Evolutionary conservation across 2,797 vertebrate species (phyloP), one percentile per base, ranked within the genome.

Genomic region (Meda fulgida): DNA sequence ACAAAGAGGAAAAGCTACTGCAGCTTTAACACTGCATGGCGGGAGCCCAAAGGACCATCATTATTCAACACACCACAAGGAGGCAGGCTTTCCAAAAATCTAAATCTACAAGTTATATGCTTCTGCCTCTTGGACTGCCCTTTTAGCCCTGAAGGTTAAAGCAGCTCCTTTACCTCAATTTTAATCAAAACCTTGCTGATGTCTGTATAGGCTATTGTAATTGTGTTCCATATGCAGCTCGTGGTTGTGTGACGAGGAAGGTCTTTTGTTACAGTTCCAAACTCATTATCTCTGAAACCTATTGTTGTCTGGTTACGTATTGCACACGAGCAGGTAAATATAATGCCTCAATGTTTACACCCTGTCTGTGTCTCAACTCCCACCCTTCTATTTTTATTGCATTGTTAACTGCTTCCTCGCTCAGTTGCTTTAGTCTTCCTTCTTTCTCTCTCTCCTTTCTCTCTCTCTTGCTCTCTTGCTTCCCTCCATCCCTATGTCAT

Each of bases 401-500:
- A 29, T 75, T 75, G 58, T 71, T 71, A 46, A 71, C 58, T 43
- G 75, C 65, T 80, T 36, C 43, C 46, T 53, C 16, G 67, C 16
- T 34, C 18, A 2, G 2, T 65, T 72, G 67, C 83, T 38, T 78
- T 69, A 43, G 75, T 38, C 1, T 7, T 75, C 11, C 8, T 19
- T 29, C 38, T 51, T 55, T 65, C 83, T 75, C 13, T 19, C 29
- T 26, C 58, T n/a, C 36, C 46, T 19, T 29, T 46, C 55, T 66
- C 83, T 75, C 10, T 80, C 80, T 21, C 14, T 65, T 2, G 71
- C 14, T 78, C 76, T 29, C 21, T 63, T 0, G 19, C 46, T 81
- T 38, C 29, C n/a, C 75, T 84, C 43, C 75, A 84, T 84, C 69
- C 89, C 85, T 26, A 69, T 34, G 26, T 81, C 91, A n/a, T 91